Base-by-base conservation (phyloP, 2,888 invertebrate genomes). In the Pharmacophagus antenor region DNA sequence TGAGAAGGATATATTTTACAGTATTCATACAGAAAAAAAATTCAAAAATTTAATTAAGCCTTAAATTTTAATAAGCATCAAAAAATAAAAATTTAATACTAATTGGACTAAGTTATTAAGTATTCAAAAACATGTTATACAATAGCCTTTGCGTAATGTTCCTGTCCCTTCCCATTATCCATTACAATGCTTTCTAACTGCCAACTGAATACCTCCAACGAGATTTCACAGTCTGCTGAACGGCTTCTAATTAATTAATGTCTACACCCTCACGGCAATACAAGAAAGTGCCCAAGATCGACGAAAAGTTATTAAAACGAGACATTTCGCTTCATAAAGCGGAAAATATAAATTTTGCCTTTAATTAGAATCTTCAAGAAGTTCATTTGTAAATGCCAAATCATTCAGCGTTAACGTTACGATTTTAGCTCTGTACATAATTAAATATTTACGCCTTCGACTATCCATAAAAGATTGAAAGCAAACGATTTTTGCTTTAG, bases 191-290 rank as follows among this genome's bases (percentile, higher is more conserved):
- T 71, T 74, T 62, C 70, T 71, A 70, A 69, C 70, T 72, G 74
- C 74, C 73, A 72, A 68, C 69, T 64, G 72, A 71, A 75, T 73
- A 75, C 71, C 67, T 70, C 75, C 79, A 79, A 84, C 81, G 77
- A 75, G 80, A 80, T 79, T 80, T 82, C 69, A 82, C 78, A 79
- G 77, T 81, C 82, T 77, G 50, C 51, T 55, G 62, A 63, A 62
- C 64, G 61, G 58, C 51, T 50, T 62, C 64, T 62, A 64, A 64
- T 69, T 69, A 69, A 68, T 69, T 65, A 68, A 63, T 54, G 58
- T 59, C 58, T 66, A n/a, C n/a, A n/a, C 62, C 62, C 65, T 61
- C 60, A 49, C 54, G 44, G 51, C 44, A 55, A 55, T 49, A 56
- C 51, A 56, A 56, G 37, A 50, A 56, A 60, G 50, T 56, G 44